Percentiles rank a stretch among this genome's conserved stretches.
Evolutionary conservation across 2,888 invertebrate species (phyloP).

Genomic region (Noctua comes): DNA sequence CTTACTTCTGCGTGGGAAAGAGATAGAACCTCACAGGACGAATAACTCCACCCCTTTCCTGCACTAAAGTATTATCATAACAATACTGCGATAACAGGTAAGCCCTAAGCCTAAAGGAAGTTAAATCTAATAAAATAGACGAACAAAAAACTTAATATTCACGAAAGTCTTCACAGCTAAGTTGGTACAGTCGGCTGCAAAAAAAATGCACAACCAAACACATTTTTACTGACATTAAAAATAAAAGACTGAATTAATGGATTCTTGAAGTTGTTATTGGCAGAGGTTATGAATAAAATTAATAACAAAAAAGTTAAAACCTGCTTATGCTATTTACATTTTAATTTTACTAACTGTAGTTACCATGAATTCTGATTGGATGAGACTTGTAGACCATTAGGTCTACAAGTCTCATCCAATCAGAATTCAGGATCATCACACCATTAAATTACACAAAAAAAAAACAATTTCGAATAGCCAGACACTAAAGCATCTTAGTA

Average conservation of each 20-base stretch:
- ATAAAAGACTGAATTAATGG: neutral
- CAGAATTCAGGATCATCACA: neutral
- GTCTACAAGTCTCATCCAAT: neutral
- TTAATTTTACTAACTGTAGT: conserved; percentile 2
- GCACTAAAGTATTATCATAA: neutral
- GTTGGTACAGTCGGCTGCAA: neutral
- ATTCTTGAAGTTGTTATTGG: neutral
- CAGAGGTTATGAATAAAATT: conserved; percentile 1
- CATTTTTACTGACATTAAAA: neutral
- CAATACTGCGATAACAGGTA: neutral
- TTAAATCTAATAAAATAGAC: neutral
- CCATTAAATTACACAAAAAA: neutral
- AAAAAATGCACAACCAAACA: neutral
- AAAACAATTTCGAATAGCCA: neutral
- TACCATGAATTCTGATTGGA: too few species aligned
- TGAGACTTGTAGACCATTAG: too few species aligned
- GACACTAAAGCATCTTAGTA: neutral
- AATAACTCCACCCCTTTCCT: too few species aligned
- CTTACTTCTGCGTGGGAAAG: too few species aligned
- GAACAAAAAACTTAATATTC: neutral
- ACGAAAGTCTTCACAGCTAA: neutral
- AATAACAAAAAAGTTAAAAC: neutral
- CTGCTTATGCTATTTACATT: neutral
- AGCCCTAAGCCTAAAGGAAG: too few species aligned
- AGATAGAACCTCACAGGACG: too few species aligned